These are phyloP conservation scores for Thalassoma bifasciatum DNA, from an alignment of 2,113 vertebrate species.

Conservation along the genomic window DNA sequence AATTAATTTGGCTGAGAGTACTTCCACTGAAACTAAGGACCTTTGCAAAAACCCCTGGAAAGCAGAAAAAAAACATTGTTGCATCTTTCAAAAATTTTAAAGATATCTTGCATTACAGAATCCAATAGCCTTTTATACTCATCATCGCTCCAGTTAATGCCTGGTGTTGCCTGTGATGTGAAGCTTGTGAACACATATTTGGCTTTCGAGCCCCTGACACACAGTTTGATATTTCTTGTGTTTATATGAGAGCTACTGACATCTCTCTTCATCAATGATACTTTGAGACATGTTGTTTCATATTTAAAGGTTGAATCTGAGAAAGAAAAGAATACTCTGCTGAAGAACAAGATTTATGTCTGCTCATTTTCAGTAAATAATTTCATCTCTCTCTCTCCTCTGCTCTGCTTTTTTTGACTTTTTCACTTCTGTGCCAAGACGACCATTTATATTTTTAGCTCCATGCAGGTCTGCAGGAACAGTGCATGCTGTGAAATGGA, in stretches of 20 bases:
- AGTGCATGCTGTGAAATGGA: constrained; percentile 14
- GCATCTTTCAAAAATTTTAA: no score
- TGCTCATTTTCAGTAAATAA: background rate
- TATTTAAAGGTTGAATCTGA: background rate
- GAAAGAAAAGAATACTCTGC: background rate
- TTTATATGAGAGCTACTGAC: background rate
- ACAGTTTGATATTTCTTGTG: background rate
- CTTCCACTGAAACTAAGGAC: no score
- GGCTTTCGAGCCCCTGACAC: no score
- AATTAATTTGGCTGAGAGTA: no score
- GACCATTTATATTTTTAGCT: background rate
- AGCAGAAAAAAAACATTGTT: no score
- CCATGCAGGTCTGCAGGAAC: background rate
- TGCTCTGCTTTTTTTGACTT: background rate
- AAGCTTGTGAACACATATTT: background rate
- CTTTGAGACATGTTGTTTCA: background rate
- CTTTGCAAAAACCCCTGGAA: no score
- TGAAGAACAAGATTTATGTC: background rate
- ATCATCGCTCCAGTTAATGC: background rate
- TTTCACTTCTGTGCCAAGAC: background rate
- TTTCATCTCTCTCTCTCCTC: background rate
- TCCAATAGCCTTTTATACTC: background rate
- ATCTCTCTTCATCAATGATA: background rate
- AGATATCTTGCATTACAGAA: no score
- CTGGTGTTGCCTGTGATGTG: background rate